phyloP scores from a whole-genome alignment of 2,797 vertebrate species.

The Stomatorhinus walkeri region DNA sequence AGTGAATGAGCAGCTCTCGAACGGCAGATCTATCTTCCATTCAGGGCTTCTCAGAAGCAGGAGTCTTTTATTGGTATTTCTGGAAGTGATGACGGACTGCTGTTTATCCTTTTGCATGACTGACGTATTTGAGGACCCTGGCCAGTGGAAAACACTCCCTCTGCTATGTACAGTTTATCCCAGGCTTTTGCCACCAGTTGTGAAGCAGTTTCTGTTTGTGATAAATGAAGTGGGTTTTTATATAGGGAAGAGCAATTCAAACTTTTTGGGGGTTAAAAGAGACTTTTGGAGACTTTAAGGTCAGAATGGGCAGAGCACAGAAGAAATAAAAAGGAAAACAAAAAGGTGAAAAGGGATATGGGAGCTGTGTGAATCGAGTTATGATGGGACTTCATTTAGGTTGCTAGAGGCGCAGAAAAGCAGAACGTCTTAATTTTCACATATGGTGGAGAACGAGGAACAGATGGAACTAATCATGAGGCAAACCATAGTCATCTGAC shows the following conservation, averaged over 20 bases:
- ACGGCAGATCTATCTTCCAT: background rate
- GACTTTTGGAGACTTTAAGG: background rate
- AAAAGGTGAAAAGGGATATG: background rate
- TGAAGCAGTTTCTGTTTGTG: background rate
- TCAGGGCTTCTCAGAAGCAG: background rate
- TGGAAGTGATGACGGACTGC: background rate
- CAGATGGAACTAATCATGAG: conserved; percentile 7
- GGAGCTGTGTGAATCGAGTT: background rate
- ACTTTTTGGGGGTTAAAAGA: background rate
- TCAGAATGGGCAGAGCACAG: background rate
- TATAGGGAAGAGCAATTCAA: background rate
- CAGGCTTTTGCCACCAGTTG: background rate
- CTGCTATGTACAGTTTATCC: background rate
- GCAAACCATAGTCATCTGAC: conserved; percentile 1
- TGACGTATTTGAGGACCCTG: background rate
- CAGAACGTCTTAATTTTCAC: conserved; percentile 4
- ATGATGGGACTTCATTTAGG: background rate
- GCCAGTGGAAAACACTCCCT: background rate
- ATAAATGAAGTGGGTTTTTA: background rate
- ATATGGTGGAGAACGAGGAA: conserved; percentile 4
- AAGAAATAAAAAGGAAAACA: background rate
- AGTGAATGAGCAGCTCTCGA: background rate
- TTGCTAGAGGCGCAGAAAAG: background rate
- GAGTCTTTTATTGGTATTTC: background rate
- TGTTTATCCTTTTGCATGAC: background rate